A percentile compares a stretch with the other conserved stretches of the same genome.
phyloP scores from a whole-genome alignment of 2,888 invertebrate species.

The Synanthedon formicaeformis region DNA sequence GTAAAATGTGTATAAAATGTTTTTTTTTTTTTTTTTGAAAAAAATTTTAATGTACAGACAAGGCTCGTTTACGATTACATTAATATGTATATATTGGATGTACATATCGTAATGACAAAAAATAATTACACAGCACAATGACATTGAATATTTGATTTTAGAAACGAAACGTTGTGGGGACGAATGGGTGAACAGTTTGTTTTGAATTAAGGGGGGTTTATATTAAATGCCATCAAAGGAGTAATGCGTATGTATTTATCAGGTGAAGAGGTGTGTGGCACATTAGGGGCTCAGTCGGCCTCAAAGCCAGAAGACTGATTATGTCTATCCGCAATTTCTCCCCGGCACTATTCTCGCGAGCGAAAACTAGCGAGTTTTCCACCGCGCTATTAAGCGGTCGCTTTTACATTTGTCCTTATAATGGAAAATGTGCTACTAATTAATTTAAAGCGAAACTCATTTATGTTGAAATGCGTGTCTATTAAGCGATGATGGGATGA shows the following conservation, averaged over 20 bases:
- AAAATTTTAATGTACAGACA: no score
- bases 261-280: constrained; percentile 56
- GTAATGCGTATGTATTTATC: constrained; percentile 56
- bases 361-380: constrained; percentile 71
- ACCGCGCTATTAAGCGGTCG: constrained; percentile 70
- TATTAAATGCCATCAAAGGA: constrained; percentile 30
- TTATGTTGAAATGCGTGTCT: constrained; percentile 69
- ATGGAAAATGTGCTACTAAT: constrained; percentile 71
- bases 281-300: constrained; percentile 63
- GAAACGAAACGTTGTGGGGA: no score
- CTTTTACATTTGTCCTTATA: constrained; percentile 71
- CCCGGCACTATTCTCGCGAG: constrained; percentile 66
- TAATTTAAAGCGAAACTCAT: constrained; percentile 70
- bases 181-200: no score
- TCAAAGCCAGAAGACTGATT: constrained; percentile 72
- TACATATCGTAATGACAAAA: no score
- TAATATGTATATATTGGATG: no score
- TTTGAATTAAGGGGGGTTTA: constrained; percentile 12
- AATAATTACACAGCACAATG: no score
- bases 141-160: no score
- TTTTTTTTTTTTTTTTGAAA: no score
- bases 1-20: no score
- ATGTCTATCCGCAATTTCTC: constrained; percentile 71
- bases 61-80: no score
- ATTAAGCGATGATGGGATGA: constrained; percentile 64